phyloP scores from a whole-genome alignment of 2,888 invertebrate genomes.

The Drosophila lacicola region DNA sequence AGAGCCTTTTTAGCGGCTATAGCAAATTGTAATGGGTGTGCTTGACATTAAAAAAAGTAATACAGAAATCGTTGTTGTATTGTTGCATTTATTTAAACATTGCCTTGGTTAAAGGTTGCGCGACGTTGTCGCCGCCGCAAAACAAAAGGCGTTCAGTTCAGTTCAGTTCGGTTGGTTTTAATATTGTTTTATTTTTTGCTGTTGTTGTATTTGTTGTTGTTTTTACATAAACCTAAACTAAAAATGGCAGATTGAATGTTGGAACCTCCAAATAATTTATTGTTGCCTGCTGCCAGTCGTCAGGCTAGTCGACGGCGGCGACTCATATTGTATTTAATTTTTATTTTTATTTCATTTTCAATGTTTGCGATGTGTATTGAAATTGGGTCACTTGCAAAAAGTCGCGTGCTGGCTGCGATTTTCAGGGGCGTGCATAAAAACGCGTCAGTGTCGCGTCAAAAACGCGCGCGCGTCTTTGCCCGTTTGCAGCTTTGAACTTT shows the following conservation, averaged over 20 bases:
- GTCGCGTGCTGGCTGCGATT: conserved; percentile 66
- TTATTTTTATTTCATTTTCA: conserved; percentile 50
- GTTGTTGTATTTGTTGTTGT: conserved; percentile 12
- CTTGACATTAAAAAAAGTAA: conserved; percentile 58
- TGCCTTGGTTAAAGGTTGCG: conserved; percentile 67
- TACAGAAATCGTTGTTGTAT: conserved; percentile 55
- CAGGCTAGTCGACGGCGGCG: conserved; percentile 12
- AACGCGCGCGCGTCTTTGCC: conserved; percentile 51
- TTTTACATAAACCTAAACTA: conserved; percentile 58
- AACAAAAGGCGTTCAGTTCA: conserved; percentile 50
- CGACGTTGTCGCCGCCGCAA: conserved; percentile 44
- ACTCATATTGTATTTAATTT: conserved; percentile 30
- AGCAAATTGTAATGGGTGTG: conserved; percentile 27
- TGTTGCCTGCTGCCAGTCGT: conserved; percentile 43
- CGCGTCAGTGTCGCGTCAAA: conserved; percentile 38
- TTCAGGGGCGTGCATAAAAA: conserved; percentile 67
- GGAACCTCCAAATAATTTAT: conserved; percentile 78
- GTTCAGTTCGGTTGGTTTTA: conserved; percentile 22
- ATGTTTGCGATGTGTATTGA: conserved; percentile 72
- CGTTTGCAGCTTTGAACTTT: conserved; percentile 59
- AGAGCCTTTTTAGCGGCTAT: conserved; percentile 6
- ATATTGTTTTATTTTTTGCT: conserved; percentile 31
- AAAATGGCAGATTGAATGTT: conserved; percentile 69
- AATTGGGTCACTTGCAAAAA: conserved; percentile 78
- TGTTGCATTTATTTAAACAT: conserved; percentile 54